These are phyloP conservation scores for Euura lappo DNA, from an alignment of 1,140 invertebrate species.

Conservation along the genomic window DNA sequence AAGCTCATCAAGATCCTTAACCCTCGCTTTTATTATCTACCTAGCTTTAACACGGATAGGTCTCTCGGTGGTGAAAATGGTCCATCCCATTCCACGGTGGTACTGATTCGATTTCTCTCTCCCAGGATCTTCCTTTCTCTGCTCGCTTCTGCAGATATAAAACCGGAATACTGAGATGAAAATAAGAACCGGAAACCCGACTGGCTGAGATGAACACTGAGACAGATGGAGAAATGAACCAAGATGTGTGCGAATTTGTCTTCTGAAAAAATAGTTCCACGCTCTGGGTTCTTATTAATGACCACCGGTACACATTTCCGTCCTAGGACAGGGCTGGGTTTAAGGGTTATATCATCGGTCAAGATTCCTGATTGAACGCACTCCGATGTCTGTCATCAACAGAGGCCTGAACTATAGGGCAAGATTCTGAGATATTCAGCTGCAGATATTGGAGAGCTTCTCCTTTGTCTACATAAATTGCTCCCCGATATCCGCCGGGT, in stretches of 20 bases:
- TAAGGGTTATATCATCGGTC: conserved; percentile 3
- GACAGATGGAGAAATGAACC: too few species aligned
- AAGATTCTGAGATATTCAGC: too few species aligned
- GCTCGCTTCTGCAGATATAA: too few species aligned
- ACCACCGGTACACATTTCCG: neutral
- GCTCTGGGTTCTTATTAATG: neutral
- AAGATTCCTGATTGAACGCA: neutral
- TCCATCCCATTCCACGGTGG: neutral
- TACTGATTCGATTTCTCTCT: conserved; percentile 4
- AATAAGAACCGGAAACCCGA: too few species aligned
- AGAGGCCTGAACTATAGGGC: too few species aligned
- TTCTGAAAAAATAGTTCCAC: too few species aligned
- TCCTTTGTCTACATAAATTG: too few species aligned
- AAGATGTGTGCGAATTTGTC: too few species aligned
- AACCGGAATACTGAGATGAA: too few species aligned
- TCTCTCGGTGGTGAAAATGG: neutral
- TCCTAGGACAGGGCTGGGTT: neutral
- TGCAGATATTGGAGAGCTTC: too few species aligned
- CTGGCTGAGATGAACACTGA: too few species aligned
- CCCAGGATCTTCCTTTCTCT: neutral
- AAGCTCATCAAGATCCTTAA: neutral
- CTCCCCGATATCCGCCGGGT: too few species aligned
- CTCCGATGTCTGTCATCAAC: neutral
- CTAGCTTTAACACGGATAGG: neutral
- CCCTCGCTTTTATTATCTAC: conserved; percentile 3